Percentiles rank a stretch among this genome's conserved stretches.
Evolutionary conservation across 2,888 invertebrate genomes (phyloP).

Genomic region (Eupithecia pulchellata): DNA sequence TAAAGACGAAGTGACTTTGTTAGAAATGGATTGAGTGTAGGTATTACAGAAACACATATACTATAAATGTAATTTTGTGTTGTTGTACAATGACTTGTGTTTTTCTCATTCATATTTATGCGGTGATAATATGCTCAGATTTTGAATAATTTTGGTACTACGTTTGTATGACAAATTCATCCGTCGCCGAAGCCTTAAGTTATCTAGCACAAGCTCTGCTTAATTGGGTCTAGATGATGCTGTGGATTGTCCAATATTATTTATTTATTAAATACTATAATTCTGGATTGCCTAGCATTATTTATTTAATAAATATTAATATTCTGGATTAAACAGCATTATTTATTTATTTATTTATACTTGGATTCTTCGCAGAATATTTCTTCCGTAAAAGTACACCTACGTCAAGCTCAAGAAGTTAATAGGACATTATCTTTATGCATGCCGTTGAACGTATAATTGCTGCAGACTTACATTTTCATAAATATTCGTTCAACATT

Average conservation of each 20-base stretch:
- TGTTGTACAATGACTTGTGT: background rate
- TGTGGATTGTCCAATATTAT: too few relatives aligned
- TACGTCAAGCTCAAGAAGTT: background rate
- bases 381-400: background rate
- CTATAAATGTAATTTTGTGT: background rate
- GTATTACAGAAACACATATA: background rate
- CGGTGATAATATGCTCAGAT: too few relatives aligned
- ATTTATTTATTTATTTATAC: too few relatives aligned
- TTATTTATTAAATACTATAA: too few relatives aligned
- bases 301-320: too few relatives aligned
- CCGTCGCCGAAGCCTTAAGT: too few relatives aligned
- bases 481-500: background rate
- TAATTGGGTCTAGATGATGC: too few relatives aligned
- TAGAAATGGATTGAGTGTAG: constrained; percentile 1
- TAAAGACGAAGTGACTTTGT: background rate
- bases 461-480: background rate
- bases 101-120: background rate
- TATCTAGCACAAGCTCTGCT: too few relatives aligned
- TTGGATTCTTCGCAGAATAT: background rate
- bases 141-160: too few relatives aligned
- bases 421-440: background rate
- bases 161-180: too few relatives aligned
- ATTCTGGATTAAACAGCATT: too few relatives aligned
- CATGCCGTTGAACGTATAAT: background rate
- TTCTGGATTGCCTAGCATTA: too few relatives aligned